Base-by-base conservation (phyloP, 2,888 invertebrate species). In the Tortricodes alternella region DNA sequence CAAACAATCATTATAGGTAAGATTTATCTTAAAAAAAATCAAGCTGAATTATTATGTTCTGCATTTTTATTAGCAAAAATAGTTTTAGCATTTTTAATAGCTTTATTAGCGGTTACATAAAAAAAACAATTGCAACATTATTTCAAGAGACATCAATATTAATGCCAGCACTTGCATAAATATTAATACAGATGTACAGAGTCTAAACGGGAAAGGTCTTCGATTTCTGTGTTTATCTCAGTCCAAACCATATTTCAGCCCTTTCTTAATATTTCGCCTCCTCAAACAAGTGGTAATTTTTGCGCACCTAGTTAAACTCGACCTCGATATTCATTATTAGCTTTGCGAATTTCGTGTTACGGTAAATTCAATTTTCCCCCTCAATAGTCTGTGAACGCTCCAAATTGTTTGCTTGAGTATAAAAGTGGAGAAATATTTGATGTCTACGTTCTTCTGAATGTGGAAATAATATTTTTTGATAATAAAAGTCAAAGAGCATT, bases 361-460 rank as follows among this genome's bases (percentile, higher is more conserved):
- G 49, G 5, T 37, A 49, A 49, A 55, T 55, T 49, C 27, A 43
- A 49, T 55, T 49, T 55, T 49, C 43, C 43, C 27, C 37, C 35
- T 43, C 49, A 43, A 21, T 43, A 21, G 11, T 32, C 41, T 35
- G 34, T 9, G 23, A 41, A 43, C 35, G 13, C 46, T n/a, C 32
- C 19, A 34, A 55, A 24, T 37, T 35, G 48, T 41, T 55, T 55
- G 18, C 21, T 9, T 35, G 19, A 49, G 29, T 49, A 29, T 55
- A 27, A 29, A 44, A 44, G 29, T 29, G 18, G 29, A 29, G 29
- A 21, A 46, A 46, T 46, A 34, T 34, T 46, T 46, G 43, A 29
- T 18, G 11, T 16, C 24, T 15, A 13, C 29, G 11, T 39, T 21
- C 43, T 44, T 44, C 29, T 18, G 29, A 29, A 44, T 7, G 27